A percentile compares a stretch with the other conserved stretches of the same genome.
Evolutionary conservation across 2,797 vertebrate genomes (phyloP).

Genomic region (Takifugu ocellatus): DNA sequence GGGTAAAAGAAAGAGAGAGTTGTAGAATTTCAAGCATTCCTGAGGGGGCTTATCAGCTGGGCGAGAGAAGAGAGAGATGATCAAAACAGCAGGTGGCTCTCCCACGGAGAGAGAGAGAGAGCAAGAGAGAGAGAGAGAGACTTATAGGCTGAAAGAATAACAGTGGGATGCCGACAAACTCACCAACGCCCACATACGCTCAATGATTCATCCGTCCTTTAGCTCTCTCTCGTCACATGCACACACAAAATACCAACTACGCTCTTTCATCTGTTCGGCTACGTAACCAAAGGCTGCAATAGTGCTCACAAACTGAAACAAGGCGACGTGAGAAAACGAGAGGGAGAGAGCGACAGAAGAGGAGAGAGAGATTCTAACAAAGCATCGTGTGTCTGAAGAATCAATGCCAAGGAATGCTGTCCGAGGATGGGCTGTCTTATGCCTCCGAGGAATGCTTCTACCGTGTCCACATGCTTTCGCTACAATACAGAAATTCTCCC

Average conservation of each 20-base stretch:
- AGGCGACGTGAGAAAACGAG: constrained; percentile 13
- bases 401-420: constrained; percentile 70
- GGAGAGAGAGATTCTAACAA: constrained; percentile 57
- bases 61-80: constrained; percentile 40
- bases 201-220: constrained; percentile 41
- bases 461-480: constrained; percentile 15
- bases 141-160: constrained; percentile 32
- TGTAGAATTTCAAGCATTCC: constrained; percentile 28
- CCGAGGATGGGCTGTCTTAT: constrained; percentile 66
- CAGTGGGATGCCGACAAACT: constrained; percentile 35
- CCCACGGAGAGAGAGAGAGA: constrained; percentile 31
- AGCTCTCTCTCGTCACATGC: constrained; percentile 10
- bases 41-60: constrained; percentile 43
- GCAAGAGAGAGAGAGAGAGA: constrained; percentile 13
- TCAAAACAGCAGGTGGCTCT: constrained; percentile 68
- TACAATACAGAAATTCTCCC: not conserved
- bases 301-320: constrained; percentile 31
- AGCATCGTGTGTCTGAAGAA: constrained; percentile 71
- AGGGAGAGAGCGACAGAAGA: constrained; percentile 8
- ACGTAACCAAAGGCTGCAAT: constrained; percentile 47
- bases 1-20: constrained; percentile 3
- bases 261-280: constrained; percentile 44
- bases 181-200: constrained; percentile 38
- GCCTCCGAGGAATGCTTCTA: constrained; percentile 63
- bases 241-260: constrained; percentile 16